These are phyloP conservation scores for Laspeyria flexula DNA, from an alignment of 2,888 invertebrate genomes.

Conservation along the genomic window DNA sequence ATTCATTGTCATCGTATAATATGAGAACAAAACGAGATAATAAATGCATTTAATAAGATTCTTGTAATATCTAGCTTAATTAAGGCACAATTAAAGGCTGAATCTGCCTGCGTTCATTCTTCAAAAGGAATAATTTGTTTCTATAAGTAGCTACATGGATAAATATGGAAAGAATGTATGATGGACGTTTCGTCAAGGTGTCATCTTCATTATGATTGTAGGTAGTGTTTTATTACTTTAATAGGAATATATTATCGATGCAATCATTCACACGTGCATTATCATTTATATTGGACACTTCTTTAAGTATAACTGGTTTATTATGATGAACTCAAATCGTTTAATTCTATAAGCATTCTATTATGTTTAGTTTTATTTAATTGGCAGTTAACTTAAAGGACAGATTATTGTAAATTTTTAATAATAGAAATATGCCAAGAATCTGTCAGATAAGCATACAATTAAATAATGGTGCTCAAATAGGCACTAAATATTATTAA, in stretches of 20 bases:
- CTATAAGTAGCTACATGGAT: background rate
- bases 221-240: background rate
- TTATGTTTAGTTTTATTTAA: too few species aligned
- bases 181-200: background rate
- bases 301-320: background rate
- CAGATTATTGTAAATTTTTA: too few species aligned
- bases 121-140: constrained; percentile 8
- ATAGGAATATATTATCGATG: background rate
- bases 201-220: constrained; percentile 5
- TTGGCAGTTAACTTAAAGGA: too few species aligned
- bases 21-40: constrained; percentile 4
- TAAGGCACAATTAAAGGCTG: constrained; percentile 13
- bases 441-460: too few species aligned
- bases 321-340: background rate
- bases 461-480: too few species aligned
- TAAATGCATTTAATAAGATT: constrained; percentile 19
- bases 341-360: background rate
- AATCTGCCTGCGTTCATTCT: constrained; percentile 16
- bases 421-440: too few species aligned
- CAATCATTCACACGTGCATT: background rate
- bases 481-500: too few species aligned
- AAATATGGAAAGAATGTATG: constrained; percentile 4
- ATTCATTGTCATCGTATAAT: constrained; percentile 19
- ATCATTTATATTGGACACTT: background rate
- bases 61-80: constrained; percentile 8